Conservation (phyloP, 2,113 vertebrate genomes). For the Hippoglossus stenolepis region DNA sequence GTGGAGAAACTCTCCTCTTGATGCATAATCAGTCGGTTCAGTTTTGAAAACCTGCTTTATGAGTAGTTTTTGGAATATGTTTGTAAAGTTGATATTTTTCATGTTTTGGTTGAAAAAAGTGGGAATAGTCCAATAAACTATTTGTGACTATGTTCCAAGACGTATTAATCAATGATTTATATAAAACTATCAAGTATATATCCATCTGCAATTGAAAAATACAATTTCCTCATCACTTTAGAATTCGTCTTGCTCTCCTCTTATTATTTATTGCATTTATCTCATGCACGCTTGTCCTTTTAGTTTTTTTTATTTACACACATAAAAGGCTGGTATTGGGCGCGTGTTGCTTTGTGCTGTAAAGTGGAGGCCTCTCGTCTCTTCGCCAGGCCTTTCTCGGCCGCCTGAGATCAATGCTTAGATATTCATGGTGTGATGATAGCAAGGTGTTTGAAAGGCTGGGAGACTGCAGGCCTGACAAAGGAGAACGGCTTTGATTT, state of each 20-base stretch:
- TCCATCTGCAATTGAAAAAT: not conserved
- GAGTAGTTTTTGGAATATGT: not conserved
- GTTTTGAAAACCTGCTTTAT: not conserved
- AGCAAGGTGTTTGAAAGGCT: constrained; percentile 79
- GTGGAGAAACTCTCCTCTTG: not conserved
- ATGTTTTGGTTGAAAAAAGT: not conserved
- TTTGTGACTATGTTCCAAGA: not conserved
- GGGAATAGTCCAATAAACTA: not conserved
- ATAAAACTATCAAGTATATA: too few relatives aligned
- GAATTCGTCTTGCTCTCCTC: not conserved
- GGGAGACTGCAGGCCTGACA: constrained; percentile 42
- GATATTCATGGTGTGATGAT: constrained; percentile 70
- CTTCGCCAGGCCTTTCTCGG: constrained; percentile 61
- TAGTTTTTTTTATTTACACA: constrained; percentile 47
- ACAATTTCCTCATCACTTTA: not conserved
- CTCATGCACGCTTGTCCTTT: constrained; percentile 19
- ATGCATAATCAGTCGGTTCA: not conserved
- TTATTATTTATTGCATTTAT: constrained; percentile 36
- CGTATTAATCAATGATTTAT: not conserved
- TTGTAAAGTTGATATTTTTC: not conserved
- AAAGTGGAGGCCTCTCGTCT: constrained; percentile 52
- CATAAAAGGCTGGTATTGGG: constrained; percentile 69
- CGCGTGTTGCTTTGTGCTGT: constrained; percentile 66
- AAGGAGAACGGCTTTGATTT: constrained; percentile 77
- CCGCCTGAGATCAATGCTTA: constrained; percentile 73